Evolutionary conservation across 2,888 invertebrate species (phyloP).

Genomic region (Drosophila tanythrix): DNA sequence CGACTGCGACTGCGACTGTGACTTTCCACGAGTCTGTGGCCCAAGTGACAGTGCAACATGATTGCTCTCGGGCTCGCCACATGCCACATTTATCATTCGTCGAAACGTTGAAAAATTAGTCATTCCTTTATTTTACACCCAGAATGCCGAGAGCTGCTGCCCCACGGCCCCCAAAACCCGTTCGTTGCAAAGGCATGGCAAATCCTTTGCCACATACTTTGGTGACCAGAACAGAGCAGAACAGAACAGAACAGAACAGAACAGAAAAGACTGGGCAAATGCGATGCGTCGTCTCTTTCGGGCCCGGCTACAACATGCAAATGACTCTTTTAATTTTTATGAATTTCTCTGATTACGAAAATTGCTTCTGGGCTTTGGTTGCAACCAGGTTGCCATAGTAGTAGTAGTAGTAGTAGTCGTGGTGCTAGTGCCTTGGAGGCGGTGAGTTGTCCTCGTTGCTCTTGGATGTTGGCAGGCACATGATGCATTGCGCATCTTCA

Average conservation of each 20-base stretch:
- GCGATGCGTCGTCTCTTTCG: conserved; percentile 2
- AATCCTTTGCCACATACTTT: conserved; percentile 62
- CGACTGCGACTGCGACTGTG: conserved; percentile 5
- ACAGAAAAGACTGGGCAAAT: neutral
- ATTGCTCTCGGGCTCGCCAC: conserved; percentile 81
- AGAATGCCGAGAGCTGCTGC: conserved; percentile 74
- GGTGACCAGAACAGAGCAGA: conserved; percentile 17
- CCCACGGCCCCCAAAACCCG: conserved; percentile 40
- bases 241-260: neutral
- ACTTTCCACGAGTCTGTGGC: conserved; percentile 25
- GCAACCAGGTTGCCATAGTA: conserved; percentile 21
- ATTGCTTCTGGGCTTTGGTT: conserved; percentile 79
- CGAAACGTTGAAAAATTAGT: conserved; percentile 81
- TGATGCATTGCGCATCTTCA: conserved; percentile 81
- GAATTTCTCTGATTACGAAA: conserved; percentile 81
- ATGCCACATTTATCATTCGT: conserved; percentile 80
- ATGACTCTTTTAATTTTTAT: conserved; percentile 81
- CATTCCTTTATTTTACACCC: conserved; percentile 80
- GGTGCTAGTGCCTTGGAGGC: conserved; percentile 11
- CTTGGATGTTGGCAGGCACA: conserved; percentile 51
- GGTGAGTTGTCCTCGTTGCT: conserved; percentile 17
- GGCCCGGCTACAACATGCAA: conserved; percentile 72
- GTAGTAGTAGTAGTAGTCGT: neutral
- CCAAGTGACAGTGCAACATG: conserved; percentile 81
- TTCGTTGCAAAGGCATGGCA: conserved; percentile 28